Conservation (phyloP, 1,140 invertebrate species). For the Bombus balteatus region DNA sequence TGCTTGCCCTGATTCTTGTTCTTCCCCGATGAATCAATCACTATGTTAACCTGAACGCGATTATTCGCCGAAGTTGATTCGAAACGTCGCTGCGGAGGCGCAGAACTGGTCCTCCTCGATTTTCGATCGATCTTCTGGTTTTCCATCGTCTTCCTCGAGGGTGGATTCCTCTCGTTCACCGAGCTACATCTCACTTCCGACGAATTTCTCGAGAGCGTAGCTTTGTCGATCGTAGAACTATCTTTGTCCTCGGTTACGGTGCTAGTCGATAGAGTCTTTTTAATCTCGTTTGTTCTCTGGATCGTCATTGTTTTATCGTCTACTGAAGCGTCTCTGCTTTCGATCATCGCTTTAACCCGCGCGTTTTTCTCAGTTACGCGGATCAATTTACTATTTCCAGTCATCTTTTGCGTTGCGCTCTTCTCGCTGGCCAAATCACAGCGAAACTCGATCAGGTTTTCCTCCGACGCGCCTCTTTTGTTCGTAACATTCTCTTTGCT, state of each 20-base stretch:
- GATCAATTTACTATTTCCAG: neutral
- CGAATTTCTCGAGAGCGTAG: neutral
- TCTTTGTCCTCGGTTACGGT: neutral
- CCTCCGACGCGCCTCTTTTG: neutral
- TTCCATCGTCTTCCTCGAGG: constrained; percentile 6
- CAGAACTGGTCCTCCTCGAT: constrained; percentile 73
- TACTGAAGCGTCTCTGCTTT: neutral
- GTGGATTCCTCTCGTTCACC: constrained; percentile 31
- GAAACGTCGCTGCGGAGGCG: constrained; percentile 69
- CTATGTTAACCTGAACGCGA: constrained; percentile 69
- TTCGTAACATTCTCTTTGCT: neutral
- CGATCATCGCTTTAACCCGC: neutral
- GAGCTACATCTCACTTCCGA: constrained; percentile 14
- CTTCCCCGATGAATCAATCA: constrained; percentile 63
- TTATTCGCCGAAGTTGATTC: constrained; percentile 39
- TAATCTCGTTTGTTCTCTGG: neutral
- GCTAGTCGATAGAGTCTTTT: neutral
- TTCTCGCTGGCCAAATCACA: constrained; percentile 4
- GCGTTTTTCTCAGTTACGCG: neutral
- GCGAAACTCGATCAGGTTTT: neutral
- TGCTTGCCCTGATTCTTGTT: constrained; percentile 25
- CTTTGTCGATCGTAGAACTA: neutral
- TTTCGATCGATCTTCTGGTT: constrained; percentile 35
- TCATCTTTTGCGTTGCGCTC: neutral
- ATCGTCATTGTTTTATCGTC: neutral